Evolutionary conservation across 2,888 invertebrate species (phyloP).

Genomic region (Drosophila sordidula): DNA sequence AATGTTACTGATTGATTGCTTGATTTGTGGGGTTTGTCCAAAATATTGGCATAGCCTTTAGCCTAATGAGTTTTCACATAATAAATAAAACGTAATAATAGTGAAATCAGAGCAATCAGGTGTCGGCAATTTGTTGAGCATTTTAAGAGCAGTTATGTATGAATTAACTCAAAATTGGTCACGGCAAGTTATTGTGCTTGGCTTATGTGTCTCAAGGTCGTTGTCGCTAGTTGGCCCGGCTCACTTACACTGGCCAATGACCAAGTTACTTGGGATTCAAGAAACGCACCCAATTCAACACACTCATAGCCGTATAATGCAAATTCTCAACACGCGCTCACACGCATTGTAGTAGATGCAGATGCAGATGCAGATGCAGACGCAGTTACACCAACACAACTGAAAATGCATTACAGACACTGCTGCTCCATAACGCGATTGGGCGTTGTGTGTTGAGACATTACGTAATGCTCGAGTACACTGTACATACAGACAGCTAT

Average conservation of each 20-base stretch:
- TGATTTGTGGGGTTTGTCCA: constrained; percentile 40
- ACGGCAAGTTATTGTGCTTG: constrained; percentile 50
- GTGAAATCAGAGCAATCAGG: constrained; percentile 40
- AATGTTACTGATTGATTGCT: constrained; percentile 57
- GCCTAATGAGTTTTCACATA: constrained; percentile 62
- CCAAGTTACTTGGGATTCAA: constrained; percentile 51
- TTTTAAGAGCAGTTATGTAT: constrained; percentile 34
- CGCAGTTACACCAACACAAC: constrained; percentile 24
- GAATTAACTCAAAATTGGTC: constrained; percentile 60
- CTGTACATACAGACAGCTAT: constrained; percentile 4
- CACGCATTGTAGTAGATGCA: not conserved
- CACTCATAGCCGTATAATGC: constrained; percentile 22
- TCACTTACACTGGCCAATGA: constrained; percentile 30
- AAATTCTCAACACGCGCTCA: constrained; percentile 55
- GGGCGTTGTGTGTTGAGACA: constrained; percentile 61
- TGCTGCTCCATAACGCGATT: constrained; percentile 61
- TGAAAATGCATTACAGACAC: constrained; percentile 23
- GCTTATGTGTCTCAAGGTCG: constrained; percentile 69
- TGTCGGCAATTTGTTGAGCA: constrained; percentile 46
- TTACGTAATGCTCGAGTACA: constrained; percentile 64
- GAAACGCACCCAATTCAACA: constrained; percentile 52
- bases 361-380: constrained; percentile 25
- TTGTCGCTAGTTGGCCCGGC: constrained; percentile 24
- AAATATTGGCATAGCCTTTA: constrained; percentile 15
- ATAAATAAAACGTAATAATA: constrained; percentile 32